Conservation (phyloP, 1,140 invertebrate genomes). For the Nasonia longicornis region DNA sequence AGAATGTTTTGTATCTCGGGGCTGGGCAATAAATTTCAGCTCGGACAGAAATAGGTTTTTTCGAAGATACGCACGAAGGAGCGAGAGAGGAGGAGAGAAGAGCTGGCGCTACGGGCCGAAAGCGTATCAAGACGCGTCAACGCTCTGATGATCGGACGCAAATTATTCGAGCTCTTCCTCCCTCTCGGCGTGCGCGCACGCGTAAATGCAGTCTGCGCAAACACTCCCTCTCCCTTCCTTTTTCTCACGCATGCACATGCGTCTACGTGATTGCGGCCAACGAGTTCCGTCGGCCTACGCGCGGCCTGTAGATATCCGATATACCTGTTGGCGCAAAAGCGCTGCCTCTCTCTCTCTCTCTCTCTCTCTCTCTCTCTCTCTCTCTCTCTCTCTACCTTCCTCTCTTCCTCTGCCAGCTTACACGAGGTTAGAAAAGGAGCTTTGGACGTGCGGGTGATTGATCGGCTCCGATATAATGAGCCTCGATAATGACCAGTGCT, state of each 20-base stretch:
- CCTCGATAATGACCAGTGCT: constrained; percentile 36
- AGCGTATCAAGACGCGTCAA: constrained; percentile 32
- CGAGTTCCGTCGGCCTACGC: constrained; percentile 26
- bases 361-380: constrained; percentile 1
- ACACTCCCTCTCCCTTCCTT: constrained; percentile 34
- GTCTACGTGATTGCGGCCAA: constrained; percentile 8
- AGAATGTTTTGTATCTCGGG: constrained; percentile 35
- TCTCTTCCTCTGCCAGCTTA: constrained; percentile 6
- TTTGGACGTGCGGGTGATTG: constrained; percentile 32
- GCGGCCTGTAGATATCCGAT: constrained; percentile 20
- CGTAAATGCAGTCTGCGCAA: constrained; percentile 17
- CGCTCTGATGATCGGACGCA: constrained; percentile 32
- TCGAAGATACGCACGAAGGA: constrained; percentile 3
- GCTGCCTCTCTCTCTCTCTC: background rate
- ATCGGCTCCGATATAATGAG: constrained; percentile 40
- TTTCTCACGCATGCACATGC: background rate
- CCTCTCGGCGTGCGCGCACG: background rate
- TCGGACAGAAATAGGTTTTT: constrained; percentile 32
- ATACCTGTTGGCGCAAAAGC: constrained; percentile 18
- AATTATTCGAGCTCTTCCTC: constrained; percentile 44
- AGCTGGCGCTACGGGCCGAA: constrained; percentile 25
- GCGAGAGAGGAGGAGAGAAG: background rate
- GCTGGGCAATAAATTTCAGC: constrained; percentile 32
- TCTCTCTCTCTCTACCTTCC: background rate
- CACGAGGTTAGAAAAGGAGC: constrained; percentile 24